Evolutionary conservation across 1,140 invertebrate genomes (phyloP), one percentile per base, ranked within the genome.

Genomic region (Sminthurides bifidus): DNA sequence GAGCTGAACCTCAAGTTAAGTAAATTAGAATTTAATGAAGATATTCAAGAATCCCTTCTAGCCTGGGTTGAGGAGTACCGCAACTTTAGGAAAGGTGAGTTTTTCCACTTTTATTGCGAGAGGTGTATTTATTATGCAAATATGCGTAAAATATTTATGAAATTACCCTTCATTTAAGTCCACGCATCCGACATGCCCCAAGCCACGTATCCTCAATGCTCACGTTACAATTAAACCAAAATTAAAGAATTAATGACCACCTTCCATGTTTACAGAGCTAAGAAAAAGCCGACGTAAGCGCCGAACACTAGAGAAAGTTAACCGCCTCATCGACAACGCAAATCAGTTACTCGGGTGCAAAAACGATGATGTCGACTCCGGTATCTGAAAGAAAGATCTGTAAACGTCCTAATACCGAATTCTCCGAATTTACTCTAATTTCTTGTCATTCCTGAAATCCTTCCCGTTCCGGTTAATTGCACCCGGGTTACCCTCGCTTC

Each of bases 1-100:
- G 46, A 49, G 35, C 35, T 49, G 17, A 49, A 49, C 17, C 46
- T 31, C 4, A 49, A 49, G 24, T 35, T 49, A 31, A 49, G 46
- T 26, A 49, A 49, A 26, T 33, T 49, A 21, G 46, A 49, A n/a
- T 35, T 49, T 12, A 35, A 35, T 35, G 46, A 49, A 35, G 26
- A 49, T 17, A 12, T 49, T 6, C 10, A 49, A 35, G 46, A 49
- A n/a, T 27, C 29, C 4, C 17, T 49, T 3, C 27, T 49, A 3
- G 21, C 27, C 14, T 49, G 46, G 46, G 46, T 49, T 17, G 30
- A 30, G 3, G 27, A 49, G 29, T 49, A 49, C 21, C 6, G 46
- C 12, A n/a, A 31, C 6, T 49, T 49, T 49, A 49, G 35, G 35
- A 49, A 33, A 49, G 46, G 46, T 49, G 24, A 10, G 40, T 17